Percentiles rank a stretch among this genome's conserved stretches.
These are phyloP conservation scores for Diploptera punctata DNA, from an alignment of 2,888 invertebrate genomes.

Conservation along the genomic window DNA sequence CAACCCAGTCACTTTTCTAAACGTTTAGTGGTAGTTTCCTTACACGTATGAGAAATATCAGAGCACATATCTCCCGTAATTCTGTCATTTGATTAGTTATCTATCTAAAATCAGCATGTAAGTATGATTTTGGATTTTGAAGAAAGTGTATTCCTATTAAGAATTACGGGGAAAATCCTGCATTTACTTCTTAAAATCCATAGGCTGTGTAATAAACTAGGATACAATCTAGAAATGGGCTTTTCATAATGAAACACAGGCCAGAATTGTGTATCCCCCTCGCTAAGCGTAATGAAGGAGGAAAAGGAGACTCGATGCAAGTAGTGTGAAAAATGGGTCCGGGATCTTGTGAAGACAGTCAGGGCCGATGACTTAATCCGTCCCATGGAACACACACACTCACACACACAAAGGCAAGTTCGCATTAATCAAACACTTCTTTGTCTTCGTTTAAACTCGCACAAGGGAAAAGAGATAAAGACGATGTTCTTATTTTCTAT, in stretches of 20 bases:
- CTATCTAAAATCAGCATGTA: too few species aligned
- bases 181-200: too few species aligned
- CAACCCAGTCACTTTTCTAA: too few species aligned
- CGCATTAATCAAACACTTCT: conserved; percentile 34
- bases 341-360: conserved; percentile 27
- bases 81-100: too few species aligned
- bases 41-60: too few species aligned
- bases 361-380: conserved; percentile 39
- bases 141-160: too few species aligned
- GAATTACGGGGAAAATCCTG: too few species aligned
- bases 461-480: conserved; percentile 25
- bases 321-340: conserved; percentile 36
- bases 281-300: conserved; percentile 6
- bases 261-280: neutral
- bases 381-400: conserved; percentile 25
- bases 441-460: conserved; percentile 23
- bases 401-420: conserved; percentile 7
- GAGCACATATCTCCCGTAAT: too few species aligned
- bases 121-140: too few species aligned
- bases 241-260: neutral
- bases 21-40: too few species aligned
- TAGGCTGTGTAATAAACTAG: too few species aligned
- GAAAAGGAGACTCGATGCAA: neutral
- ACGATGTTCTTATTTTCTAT: conserved; percentile 6
- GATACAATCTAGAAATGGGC: too few species aligned